Evolutionary conservation across 2,113 vertebrate genomes (phyloP), one percentile per base, ranked within the genome.

Genomic region (Junco hyemalis): DNA sequence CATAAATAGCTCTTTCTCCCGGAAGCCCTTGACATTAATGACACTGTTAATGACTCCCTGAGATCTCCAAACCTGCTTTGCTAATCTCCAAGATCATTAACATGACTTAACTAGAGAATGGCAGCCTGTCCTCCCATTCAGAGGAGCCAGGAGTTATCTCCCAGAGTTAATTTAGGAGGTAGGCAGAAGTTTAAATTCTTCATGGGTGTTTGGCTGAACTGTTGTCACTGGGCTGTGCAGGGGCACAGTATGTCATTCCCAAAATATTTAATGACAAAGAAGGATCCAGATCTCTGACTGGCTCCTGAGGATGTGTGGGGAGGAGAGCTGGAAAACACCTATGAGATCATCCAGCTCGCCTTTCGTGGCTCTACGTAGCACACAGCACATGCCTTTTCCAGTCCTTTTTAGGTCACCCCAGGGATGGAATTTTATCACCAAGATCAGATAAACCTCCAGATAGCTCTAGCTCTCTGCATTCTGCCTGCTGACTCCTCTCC

Each of bases 301-400:
- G 94, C 72, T 93, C 76, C 36, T 36, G 66, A 92, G 93, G 84
- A 72, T 91, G 42, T 2, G 2, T 0, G 0, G 78, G 85, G 87
- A 95, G 92, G 90, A 71, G 93, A 66, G 88, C 82, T 96, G 93
- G 96, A 96, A 95, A 96, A 89, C 94, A 96, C 89, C 90, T 94
- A 57, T 96, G 88, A 95, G 94, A 71, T 96, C 95, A 95, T 95
- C 70, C 38, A 3, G 51, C 79, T 79, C 3, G 3, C 92, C 74
- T 71, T 45, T 80, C 50, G 48, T 81, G 85, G 90, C 50, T 90
- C 92, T 72, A 24, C 18, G 14, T 44, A 72, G 85, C 84, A 44
- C 84, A 86, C 44, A 64, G 84, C 78, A 63, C 88, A 88, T 93
- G 83, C 80, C 93, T 95, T 96, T 96, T 96, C 95, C 91, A 95